Evolutionary conservation across 2,888 invertebrate species (phyloP), one percentile per base, ranked within the genome.

Genomic region (Caenorhabditis japonica): DNA sequence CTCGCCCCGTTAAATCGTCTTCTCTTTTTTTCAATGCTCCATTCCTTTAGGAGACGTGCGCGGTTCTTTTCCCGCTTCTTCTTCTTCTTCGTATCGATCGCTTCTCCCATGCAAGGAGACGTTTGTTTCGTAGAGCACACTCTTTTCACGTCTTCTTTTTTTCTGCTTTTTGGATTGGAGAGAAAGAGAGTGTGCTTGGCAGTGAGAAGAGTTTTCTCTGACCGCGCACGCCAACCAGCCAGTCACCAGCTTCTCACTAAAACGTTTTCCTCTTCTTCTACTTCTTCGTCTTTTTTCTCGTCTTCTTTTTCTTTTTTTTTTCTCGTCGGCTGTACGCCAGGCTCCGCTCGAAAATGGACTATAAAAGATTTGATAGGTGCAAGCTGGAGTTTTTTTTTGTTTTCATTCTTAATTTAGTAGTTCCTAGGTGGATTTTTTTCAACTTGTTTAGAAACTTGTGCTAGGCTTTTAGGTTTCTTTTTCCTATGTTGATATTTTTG

Each of bases 281-380:
- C 36, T 27, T 21, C 41, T 49, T 46, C 19, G 17, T 5, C 12
- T 43, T 23, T 15, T 21, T 17, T 21, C 64, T 43, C 49, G 41
- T 41, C 49, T 36, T 21, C 53, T 27, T 27, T 15, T 47, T 23
- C 27, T 47, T 47, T 47, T 39, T 39, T 4, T 15, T 39, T 19
- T 38, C 47, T 30, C 33, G 47, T 47, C 30, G 15, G 44, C n/a
- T 25, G 59, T 59, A 39, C 25, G 46, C 39, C 44, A 43, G 49
- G 36, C 41, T 19, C 17, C 36, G 15, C 34, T 25, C 53, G 53
- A 51, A 44, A 55, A 53, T 55, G 55, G 49, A 56, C 64, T 64
- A 64, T 64, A 64, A 64, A 64, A 64, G 49, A 64, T 64, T 64
- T 55, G 56, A 64, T 64, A 64, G 62, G 56, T 64, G 61, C 41